Evolutionary conservation across 2,113 vertebrate genomes (phyloP).

Genomic region (Thomomys bottae): DNA sequence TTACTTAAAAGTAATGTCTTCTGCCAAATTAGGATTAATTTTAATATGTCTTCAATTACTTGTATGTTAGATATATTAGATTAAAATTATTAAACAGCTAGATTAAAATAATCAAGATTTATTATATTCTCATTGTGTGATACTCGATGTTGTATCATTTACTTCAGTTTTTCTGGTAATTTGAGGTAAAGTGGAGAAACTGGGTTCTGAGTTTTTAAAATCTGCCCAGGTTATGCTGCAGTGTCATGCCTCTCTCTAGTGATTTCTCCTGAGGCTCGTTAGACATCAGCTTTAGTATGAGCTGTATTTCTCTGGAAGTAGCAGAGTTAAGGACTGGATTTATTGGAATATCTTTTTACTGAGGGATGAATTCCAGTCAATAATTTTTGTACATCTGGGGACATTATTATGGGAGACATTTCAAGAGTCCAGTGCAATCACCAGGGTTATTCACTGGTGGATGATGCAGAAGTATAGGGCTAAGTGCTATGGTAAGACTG

Average conservation of each 20-base stretch:
- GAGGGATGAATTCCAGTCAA: background rate
- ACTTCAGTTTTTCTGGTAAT: background rate
- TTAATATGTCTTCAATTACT: background rate
- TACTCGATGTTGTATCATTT: background rate
- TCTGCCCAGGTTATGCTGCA: background rate
- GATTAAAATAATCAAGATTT: slow-evolving; percentile 25
- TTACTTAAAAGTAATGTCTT: slow-evolving; percentile 5
- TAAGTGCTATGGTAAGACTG: background rate
- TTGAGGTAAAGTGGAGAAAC: background rate
- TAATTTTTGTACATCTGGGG: background rate
- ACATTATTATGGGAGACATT: background rate
- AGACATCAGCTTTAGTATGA: background rate
- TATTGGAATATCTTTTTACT: background rate
- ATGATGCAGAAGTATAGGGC: background rate
- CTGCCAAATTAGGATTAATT: background rate
- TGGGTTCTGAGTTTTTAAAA: background rate
- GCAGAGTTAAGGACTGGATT: background rate
- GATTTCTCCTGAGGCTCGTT: background rate
- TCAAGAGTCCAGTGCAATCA: background rate
- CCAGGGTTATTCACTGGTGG: background rate
- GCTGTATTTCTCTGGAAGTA: slow-evolving; percentile 20
- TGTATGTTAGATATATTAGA: background rate
- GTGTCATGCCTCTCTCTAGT: accelerated
- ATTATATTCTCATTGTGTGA: background rate
- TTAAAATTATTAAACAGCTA: background rate